A percentile compares a stretch with the other conserved stretches of the same genome.
These are phyloP conservation scores for Harmothoe impar DNA, from an alignment of 2,888 invertebrate species.

Conservation along the genomic window DNA sequence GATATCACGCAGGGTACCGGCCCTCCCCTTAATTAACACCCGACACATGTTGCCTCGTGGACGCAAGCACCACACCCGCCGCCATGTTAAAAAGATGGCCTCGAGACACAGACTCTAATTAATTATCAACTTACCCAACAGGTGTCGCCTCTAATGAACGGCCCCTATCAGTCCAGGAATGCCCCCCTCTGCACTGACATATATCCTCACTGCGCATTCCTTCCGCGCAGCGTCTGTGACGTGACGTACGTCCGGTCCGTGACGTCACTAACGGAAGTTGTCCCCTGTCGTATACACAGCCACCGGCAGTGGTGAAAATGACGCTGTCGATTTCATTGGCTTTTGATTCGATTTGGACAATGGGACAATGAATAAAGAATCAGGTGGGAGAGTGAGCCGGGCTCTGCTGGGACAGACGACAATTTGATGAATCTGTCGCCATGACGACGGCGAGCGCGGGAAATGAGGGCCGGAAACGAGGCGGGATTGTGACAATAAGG, in stretches of 20 bases:
- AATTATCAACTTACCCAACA: slow-evolving; percentile 8
- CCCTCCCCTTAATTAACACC: not conserved
- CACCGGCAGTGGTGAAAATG: not conserved
- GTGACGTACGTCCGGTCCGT: not conserved
- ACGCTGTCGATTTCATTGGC: slow-evolving; percentile 30
- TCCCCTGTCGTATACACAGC: not conserved
- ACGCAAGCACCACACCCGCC: not conserved
- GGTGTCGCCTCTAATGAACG: slow-evolving; percentile 46
- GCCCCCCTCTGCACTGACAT: not conserved
- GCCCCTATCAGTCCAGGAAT: slow-evolving; percentile 2
- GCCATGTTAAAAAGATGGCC: not conserved
- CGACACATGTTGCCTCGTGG: slow-evolving; percentile 42
- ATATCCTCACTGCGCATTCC: not conserved
- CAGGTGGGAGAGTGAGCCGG: not conserved
- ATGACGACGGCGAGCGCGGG: not conserved
- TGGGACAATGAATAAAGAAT: slow-evolving; percentile 42
- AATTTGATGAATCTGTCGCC: slow-evolving; percentile 32
- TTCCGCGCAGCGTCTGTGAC: not conserved
- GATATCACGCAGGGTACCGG: not conserved
- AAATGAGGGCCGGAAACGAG: slow-evolving; percentile 41
- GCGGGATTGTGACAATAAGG: slow-evolving; percentile 24
- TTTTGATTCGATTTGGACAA: slow-evolving; percentile 39
- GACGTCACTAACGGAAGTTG: slow-evolving; percentile 12
- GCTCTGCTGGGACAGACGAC: not conserved
- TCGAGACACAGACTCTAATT: slow-evolving; percentile 42